Evolutionary conservation across 2,113 vertebrate species (phyloP), one percentile per base, ranked within the genome.

Genomic region (Thermophis baileyi): DNA sequence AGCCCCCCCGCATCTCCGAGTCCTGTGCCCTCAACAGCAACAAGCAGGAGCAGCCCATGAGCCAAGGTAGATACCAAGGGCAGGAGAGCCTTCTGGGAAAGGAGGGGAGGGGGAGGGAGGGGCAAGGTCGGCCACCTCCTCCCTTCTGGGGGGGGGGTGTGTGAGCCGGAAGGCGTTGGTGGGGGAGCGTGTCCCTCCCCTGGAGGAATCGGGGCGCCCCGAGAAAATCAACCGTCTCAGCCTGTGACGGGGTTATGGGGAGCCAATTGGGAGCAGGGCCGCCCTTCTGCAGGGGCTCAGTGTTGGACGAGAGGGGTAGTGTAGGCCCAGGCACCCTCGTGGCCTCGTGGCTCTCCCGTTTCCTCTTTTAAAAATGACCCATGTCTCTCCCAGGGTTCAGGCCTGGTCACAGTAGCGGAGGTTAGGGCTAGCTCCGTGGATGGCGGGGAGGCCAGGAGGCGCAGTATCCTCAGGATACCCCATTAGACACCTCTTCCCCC

Each of bases 21-120:
- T 97, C 98, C 95, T 98, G 98, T 94, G 98, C 98, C 91, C 97
- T 98, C 91, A 97, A 97, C 94, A 97, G 97, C 92, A 97, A 97
- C 95, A 98, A 98, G 91, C 98, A 98, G 69, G 98, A 98, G 89
- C 96, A 98, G 35, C 95, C 97, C 93, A 97, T 98, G 97, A 98
- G 95, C 96, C 97, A 98, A 98, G 98, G 98, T 98, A 97, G 57
- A 11, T 1, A 2, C 89, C 11, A 2, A 25, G 3, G 30, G 53
- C 35, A 35, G 20, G 93, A 7, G 11, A 50, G 85, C 53, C 57
- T 47, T 63, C 9, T 93, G 92, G 47, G 63, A 18, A 50, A 60
- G 57, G 57, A 18, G 14, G 4, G 4, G 25, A 24, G 2, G 7
- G 57, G 25, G 10, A 3, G 25, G 25, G 57, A 14, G 1, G 53